Conservation (phyloP, 2,888 invertebrate genomes). For the Hydriomena furcata region DNA sequence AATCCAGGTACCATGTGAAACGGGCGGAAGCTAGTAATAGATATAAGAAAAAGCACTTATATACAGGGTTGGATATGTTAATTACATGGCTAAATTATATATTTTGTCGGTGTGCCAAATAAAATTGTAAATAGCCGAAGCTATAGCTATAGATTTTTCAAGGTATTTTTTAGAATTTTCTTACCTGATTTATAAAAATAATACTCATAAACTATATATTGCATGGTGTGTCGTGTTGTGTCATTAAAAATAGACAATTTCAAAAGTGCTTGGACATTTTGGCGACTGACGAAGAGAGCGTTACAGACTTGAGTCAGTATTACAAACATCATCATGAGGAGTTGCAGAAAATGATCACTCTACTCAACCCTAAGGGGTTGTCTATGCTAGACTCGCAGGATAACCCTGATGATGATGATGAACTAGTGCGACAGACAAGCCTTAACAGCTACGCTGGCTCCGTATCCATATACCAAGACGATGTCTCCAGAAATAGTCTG, state of each 20-base stretch:
- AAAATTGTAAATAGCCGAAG: slow-evolving; percentile 24
- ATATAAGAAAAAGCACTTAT: too few species aligned
- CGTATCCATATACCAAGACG: slow-evolving; percentile 68
- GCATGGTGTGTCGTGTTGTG: slow-evolving; percentile 77
- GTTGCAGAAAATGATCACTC: slow-evolving; percentile 61
- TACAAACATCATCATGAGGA: slow-evolving; percentile 73
- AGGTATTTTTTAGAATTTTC: too few species aligned
- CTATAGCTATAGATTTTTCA: too few species aligned
- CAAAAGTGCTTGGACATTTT: slow-evolving; percentile 85
- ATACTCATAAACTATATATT: slow-evolving; percentile 71
- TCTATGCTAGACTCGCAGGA: slow-evolving; percentile 67
- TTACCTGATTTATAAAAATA: slow-evolving; percentile 38
- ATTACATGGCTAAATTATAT: neutral
- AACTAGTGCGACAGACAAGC: slow-evolving; percentile 55
- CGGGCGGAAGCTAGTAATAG: too few species aligned
- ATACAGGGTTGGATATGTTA: neutral
- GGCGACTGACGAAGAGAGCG: slow-evolving; percentile 74
- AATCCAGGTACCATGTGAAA: too few species aligned
- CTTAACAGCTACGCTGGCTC: slow-evolving; percentile 63
- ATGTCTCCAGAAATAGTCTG: slow-evolving; percentile 62
- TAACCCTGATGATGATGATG: slow-evolving; percentile 66
- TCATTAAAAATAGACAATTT: slow-evolving; percentile 66
- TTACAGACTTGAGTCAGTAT: slow-evolving; percentile 67
- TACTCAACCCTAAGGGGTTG: slow-evolving; percentile 67
- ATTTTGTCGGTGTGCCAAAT: neutral